These are phyloP conservation scores for Trachelipus rathkii DNA, from an alignment of 1,140 invertebrate species.

Conservation along the genomic window DNA sequence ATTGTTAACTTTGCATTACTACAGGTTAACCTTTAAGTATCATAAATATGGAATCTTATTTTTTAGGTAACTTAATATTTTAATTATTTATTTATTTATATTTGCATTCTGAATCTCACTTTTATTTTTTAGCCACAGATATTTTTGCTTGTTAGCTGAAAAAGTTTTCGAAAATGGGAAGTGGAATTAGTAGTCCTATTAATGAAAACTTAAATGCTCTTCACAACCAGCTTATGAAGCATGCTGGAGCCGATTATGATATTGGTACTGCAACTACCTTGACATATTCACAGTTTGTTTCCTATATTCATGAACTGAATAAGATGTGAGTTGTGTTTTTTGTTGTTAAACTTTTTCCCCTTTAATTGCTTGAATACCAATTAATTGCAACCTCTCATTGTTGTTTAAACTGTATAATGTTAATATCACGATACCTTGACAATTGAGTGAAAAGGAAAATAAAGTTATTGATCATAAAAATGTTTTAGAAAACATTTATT, in stretches of 20 bases:
- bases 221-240: conserved; percentile 43
- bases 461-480: too few relatives aligned
- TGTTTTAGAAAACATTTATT: too few relatives aligned
- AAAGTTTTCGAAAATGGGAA: conserved; percentile 24
- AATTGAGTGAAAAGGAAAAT: too few relatives aligned
- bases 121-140: not conserved
- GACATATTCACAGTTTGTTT: conserved; percentile 40
- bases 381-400: too few relatives aligned
- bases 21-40: too few relatives aligned
- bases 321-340: conserved; percentile 42
- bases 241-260: conserved; percentile 44
- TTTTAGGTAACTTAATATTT: not conserved
- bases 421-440: too few relatives aligned
- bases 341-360: too few relatives aligned
- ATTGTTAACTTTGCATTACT: too few relatives aligned
- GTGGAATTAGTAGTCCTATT: conserved; percentile 27
- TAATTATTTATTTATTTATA: not conserved
- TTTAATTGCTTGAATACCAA: too few relatives aligned
- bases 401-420: too few relatives aligned
- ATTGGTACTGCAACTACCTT: conserved; percentile 43
- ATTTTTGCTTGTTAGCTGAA: not conserved
- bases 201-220: conserved; percentile 39
- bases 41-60: too few relatives aligned
- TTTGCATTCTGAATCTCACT: not conserved
- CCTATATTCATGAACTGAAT: conserved; percentile 41